Base-by-base conservation (phyloP, 1,140 invertebrate species). In the Platorchestia sp. region DNA sequence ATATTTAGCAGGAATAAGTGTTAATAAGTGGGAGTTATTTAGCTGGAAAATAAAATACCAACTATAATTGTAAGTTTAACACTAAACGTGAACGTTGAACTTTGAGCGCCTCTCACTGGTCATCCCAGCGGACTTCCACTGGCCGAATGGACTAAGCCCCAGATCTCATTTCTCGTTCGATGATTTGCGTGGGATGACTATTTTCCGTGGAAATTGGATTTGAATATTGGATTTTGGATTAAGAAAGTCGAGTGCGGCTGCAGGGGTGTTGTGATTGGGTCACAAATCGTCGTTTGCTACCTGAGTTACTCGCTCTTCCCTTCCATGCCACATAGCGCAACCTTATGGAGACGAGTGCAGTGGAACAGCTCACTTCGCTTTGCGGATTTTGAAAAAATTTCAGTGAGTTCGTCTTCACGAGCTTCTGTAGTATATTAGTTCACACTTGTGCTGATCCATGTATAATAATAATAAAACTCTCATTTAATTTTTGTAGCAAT, bases 191-290 rank as follows among this genome's bases (percentile, higher is more conserved):
- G 91, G 5, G 43, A 40, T 19, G 45, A 93, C 91, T 7, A 93
- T 45, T 93, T 93, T 47, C 91, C 6, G 43, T 45, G 43, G 44
- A 93, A 44, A 93, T 93, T 93, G 91, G 91, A 93, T 93, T 40
- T 47, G 91, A 93, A 93, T 93, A 93, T 93, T 93, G 91, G 36
- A 7, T 93, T 93, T 93, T 44, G 91, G 91, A 93, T 90, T 90
- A 90, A 90, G 87, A 90, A 90, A 90, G 87, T 90, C 7, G 87
- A 45, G 59, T 75, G 59, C 59, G 59, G 59, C 10, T 36, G 59
- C 59, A 75, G 59, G 59, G 59, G 36, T 75, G 59, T 75, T 27
- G 59, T 75, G 59, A 75, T 75, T 75, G 59, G 59, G 59, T 75
- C 14, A 75, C 59, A 75, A 75, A 75, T 75, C 27, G 36, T 75